Percentiles rank a stretch among this genome's conserved stretches.
These are phyloP conservation scores for Pararge aegeria DNA, from an alignment of 1,140 invertebrate species.

Conservation along the genomic window DNA sequence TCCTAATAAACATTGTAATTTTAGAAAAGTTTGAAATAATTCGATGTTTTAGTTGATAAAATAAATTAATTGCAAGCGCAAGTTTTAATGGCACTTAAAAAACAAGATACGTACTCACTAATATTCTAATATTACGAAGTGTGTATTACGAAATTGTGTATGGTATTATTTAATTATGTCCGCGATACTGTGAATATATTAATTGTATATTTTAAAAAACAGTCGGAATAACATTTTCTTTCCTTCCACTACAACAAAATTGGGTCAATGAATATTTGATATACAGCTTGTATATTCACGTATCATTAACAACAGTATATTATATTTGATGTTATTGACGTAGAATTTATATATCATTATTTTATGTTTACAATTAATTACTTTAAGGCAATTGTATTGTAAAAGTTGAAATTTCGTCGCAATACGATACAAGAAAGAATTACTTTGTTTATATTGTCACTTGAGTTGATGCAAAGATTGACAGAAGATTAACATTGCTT, in stretches of 20 bases:
- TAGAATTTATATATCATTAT: background rate
- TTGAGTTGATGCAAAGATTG: too few species aligned
- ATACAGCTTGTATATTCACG: background rate
- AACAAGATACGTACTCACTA: background rate
- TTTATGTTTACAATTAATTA: background rate
- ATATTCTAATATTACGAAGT: background rate
- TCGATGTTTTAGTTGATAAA: background rate
- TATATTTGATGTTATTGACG: background rate
- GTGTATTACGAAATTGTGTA: background rate
- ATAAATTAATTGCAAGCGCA: background rate
- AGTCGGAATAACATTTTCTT: too few species aligned
- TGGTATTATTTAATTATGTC: background rate
- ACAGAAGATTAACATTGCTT: too few species aligned
- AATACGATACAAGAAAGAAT: too few species aligned
- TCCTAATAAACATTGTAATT: background rate
- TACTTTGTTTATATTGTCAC: too few species aligned
- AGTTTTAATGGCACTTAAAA: conserved; percentile 14
- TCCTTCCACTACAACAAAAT: too few species aligned
- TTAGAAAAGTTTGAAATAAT: background rate
- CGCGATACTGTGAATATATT: background rate
- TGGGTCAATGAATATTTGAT: conserved; percentile 5
- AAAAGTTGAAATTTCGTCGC: too few species aligned
- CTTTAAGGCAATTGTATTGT: background rate
- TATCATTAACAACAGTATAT: background rate
- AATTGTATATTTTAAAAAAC: background rate